Percentiles rank a stretch among this genome's conserved stretches.
phyloP scores from a whole-genome alignment of 1,140 invertebrate genomes.

The Drosophila trapezifrons region DNA sequence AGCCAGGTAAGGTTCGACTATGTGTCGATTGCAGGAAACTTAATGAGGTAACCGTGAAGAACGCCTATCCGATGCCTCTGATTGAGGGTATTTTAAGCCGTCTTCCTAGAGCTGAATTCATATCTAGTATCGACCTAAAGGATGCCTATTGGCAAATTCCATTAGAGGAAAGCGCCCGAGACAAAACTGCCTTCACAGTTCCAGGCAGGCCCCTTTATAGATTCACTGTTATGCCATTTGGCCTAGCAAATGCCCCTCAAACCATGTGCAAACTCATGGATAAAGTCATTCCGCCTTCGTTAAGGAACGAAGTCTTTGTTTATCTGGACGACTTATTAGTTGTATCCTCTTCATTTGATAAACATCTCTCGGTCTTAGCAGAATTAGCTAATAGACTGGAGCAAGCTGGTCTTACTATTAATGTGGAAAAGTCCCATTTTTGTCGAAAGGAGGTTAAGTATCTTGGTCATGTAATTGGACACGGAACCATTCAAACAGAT shows the following conservation, averaged over 20 bases:
- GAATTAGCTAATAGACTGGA: background rate
- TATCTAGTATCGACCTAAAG: conserved; percentile 17
- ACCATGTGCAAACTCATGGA: conserved; percentile 32
- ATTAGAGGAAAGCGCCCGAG: conserved; percentile 13
- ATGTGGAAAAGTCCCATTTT: conserved; percentile 84
- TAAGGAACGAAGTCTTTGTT: conserved; percentile 10
- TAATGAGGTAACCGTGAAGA: conserved; percentile 3
- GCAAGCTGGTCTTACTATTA: conserved; percentile 84
- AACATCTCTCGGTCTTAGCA: conserved; percentile 71
- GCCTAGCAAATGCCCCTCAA: conserved; percentile 28
- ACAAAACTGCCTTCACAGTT: conserved; percentile 25
- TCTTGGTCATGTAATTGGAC: conserved; percentile 35
- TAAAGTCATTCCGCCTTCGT: conserved; percentile 2
- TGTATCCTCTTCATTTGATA: conserved; percentile 42
- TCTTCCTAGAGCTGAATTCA: conserved; percentile 7
- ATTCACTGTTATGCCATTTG: conserved; percentile 36
- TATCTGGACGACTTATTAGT: conserved; percentile 25
- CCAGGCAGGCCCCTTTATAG: conserved; percentile 21
- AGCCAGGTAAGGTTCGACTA: background rate
- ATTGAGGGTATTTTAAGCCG: conserved; percentile 2
- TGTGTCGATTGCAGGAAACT: conserved; percentile 6
- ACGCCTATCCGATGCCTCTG: conserved; percentile 4
- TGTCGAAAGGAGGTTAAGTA: conserved; percentile 54
- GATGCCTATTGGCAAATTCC: conserved; percentile 34
- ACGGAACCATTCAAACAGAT: conserved; percentile 42